Evolutionary conservation across 2,888 invertebrate genomes (phyloP).

Genomic region (Papilio protenor): DNA sequence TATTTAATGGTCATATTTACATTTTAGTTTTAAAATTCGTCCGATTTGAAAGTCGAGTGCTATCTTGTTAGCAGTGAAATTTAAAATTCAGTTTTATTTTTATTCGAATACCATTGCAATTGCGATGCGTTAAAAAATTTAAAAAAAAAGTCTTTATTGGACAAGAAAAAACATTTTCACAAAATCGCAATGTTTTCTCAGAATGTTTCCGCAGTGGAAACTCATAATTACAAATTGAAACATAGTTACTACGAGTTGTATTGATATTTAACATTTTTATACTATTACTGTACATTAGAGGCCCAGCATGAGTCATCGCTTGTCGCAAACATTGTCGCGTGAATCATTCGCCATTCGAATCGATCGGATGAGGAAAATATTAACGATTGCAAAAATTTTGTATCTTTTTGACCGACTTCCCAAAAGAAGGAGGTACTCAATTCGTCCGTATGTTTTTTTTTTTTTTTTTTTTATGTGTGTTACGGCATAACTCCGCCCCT

Average conservation of each 20-base stretch:
- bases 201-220: background rate
- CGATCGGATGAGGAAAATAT: constrained; percentile 29
- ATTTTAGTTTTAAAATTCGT: background rate
- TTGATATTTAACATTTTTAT: background rate
- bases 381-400: constrained; percentile 6
- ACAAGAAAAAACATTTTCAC: too few species aligned
- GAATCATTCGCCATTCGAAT: constrained; percentile 27
- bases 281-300: constrained; percentile 12
- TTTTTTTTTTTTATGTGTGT: too few species aligned
- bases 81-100: background rate
- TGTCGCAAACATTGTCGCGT: background rate
- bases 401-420: too few species aligned
- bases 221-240: background rate
- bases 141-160: too few species aligned
- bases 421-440: too few species aligned
- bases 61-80: background rate
- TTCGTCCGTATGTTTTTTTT: too few species aligned
- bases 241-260: background rate
- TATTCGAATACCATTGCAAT: background rate
- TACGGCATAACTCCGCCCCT: too few species aligned
- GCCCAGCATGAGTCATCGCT: constrained; percentile 33
- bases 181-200: background rate
- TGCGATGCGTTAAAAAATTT: background rate
- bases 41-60: background rate
- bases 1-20: background rate